These are phyloP conservation scores for Chaetops frenatus DNA, from an alignment of 2,113 vertebrate genomes.

Conservation along the genomic window DNA sequence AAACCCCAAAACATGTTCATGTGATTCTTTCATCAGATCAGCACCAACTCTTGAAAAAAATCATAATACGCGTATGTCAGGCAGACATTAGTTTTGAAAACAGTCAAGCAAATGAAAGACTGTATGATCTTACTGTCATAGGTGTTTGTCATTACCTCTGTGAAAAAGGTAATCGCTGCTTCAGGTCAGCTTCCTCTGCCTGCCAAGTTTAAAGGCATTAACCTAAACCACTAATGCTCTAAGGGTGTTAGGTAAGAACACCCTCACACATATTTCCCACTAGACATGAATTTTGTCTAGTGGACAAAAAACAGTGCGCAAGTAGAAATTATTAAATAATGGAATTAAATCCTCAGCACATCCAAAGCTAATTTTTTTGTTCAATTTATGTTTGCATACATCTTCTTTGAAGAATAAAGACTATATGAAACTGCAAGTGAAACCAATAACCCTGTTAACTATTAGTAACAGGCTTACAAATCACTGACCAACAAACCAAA, in stretches of 20 bases:
- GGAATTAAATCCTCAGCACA: not conserved
- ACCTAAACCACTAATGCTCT: not conserved
- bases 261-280: not conserved
- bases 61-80: not conserved
- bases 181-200: not conserved
- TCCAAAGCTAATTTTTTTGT: not conserved
- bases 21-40: not conserved
- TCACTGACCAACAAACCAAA: not conserved
- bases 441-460: not conserved
- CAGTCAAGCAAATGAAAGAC: not conserved
- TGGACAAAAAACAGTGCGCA: not conserved
- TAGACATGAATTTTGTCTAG: not conserved
- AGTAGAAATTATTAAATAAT: not conserved
- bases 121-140: not conserved
- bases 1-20: not conserved
- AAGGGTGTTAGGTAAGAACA: not conserved
- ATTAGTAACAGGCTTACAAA: not conserved
- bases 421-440: not conserved
- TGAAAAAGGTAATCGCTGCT: not conserved
- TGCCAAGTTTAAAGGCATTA: not conserved
- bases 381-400: not conserved
- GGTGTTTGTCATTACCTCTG: not conserved
- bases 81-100: not conserved
- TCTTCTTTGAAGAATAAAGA: not conserved
- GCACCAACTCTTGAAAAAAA: not conserved